Evolutionary conservation across 2,113 vertebrate species (phyloP), one percentile per base, ranked within the genome.

Genomic region (Chiloscyllium plagiosum): DNA sequence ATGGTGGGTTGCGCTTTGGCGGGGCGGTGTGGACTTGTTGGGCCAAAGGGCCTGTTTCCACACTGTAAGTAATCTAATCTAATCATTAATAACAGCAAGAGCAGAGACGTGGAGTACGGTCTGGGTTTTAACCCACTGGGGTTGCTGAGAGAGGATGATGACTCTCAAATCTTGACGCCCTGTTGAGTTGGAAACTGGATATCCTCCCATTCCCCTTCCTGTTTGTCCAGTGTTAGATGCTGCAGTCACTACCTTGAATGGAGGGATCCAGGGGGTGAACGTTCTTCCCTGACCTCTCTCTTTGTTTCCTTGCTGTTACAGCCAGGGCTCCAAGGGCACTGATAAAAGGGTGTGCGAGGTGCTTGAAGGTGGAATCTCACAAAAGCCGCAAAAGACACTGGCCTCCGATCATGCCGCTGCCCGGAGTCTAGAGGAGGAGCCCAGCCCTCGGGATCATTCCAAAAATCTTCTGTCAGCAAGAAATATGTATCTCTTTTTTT

Each of bases 301-400:
- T 4, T 26, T 29, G 50, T 56, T 56, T 89, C 50, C 42, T 47
- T 47, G 42, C 42, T 29, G 24, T 56, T 89, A 12, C 42, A 89
- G 86, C 3, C 2, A 50, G 29, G 2, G 19, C 13, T 13, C 2
- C 3, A 0, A 56, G 3, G 86, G 2, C 3, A 22, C 13, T 89
- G 50, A 13, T 89, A 1, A 47, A 56, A 0, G 56, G 29, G 42
- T 89, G 86, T 50, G 29, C 0, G 10, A 13, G 10, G 24, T 89
- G 86, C 13, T 56, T 89, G 47, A 89, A 22, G 4, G 80, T 5
- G 37, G 15, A 83, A 29, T 0, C 2, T 10, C 85, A 15, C 24
- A 3, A 3, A 10, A 3, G 0, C 2, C 0, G 7, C 50, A 3
- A 6, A 26, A 87, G 56, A 3, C 17, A 17, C 19, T 7, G 17